A percentile compares a stretch with the other conserved stretches of the same genome.
phyloP scores from a whole-genome alignment of 2,113 vertebrate genomes.

The Micronycteris hirsuta region DNA sequence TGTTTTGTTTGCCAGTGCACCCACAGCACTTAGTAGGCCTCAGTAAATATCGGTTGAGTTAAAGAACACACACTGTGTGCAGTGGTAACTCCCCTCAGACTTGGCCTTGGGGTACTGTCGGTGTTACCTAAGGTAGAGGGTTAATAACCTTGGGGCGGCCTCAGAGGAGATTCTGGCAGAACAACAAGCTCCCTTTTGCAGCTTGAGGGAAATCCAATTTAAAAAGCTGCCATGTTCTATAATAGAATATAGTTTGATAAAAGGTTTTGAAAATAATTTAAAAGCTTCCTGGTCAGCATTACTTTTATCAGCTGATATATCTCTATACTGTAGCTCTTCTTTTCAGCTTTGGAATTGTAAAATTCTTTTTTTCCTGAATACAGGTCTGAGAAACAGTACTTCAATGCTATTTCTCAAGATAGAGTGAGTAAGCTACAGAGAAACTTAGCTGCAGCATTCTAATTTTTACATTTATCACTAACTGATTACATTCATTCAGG shows the following conservation, averaged over 20 bases:
- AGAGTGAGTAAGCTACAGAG: background rate
- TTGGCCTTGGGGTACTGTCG: background rate
- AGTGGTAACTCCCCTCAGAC: background rate
- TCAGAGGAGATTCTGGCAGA: background rate
- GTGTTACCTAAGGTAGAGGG: background rate
- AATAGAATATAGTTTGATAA: slow-evolving; percentile 65
- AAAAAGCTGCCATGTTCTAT: slow-evolving; percentile 40
- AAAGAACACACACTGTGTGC: background rate
- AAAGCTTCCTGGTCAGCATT: slow-evolving; percentile 65
- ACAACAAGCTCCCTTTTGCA: slow-evolving; percentile 21
- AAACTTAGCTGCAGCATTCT: background rate
- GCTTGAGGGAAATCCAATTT: slow-evolving; percentile 65
- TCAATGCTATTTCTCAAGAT: slow-evolving; percentile 12
- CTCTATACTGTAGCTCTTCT: slow-evolving; percentile 35
- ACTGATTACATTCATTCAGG: background rate
- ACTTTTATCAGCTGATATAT: slow-evolving; percentile 57
- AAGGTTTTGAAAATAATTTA: slow-evolving; percentile 68
- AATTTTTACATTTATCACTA: background rate
- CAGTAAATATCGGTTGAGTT: background rate
- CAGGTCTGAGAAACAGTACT: slow-evolving; percentile 1
- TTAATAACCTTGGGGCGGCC: background rate
- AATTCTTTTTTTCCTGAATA: slow-evolving; percentile 16
- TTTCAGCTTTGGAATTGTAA: slow-evolving; percentile 54
- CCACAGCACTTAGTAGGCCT: background rate
- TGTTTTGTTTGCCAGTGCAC: background rate